Evolutionary conservation across 2,797 vertebrate species (phyloP), one percentile per base, ranked within the genome.

Genomic region (Atherinosoma microstoma): DNA sequence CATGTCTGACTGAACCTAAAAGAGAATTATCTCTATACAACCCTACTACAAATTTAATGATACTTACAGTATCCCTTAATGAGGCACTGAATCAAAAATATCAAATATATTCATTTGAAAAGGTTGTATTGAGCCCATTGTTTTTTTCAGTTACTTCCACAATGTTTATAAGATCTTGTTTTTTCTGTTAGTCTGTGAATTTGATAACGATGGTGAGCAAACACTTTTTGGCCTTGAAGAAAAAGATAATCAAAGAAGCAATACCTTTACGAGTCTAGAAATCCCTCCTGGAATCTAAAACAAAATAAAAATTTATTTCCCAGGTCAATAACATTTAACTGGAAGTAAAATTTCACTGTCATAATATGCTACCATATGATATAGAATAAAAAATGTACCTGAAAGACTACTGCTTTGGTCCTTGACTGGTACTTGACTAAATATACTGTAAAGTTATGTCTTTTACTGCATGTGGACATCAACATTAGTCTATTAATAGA

Each of bases 31-130:
- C 45, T 20, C 18, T 2, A 45, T 45, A 2, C 29, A 76, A 63
- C 38, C 49, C 6, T n/a, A 2, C 38, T 13, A 53, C 68, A 59
- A 27, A 65, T 51, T 66, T 58, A 80, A 78, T 78, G 68, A 66
- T 24, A 56, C 51, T 36, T 36, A 67, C 18, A 35, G 0, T 20
- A 29, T 49, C 24, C 2, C 51, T 72, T 45, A 58, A 7, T 38
- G 49, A 34, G n/a, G 35, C 16, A 45, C 15, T 45, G 22, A 79
- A 53, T 70, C 15, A 30, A 5, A 57, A 56, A 22, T 69, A 15
- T 69, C 5, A 2, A 12, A 36, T 3, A 36, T 36, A 12, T 2
- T 36, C 3, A 58, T 75, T 58, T 72, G 29, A 70, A 62, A 67
- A 47, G 34, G 62, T 69, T 57, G 57, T 53, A 51, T 20, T 16